Base-by-base conservation (phyloP, 2,888 invertebrate species). In the Holacanthella duospinosa region DNA sequence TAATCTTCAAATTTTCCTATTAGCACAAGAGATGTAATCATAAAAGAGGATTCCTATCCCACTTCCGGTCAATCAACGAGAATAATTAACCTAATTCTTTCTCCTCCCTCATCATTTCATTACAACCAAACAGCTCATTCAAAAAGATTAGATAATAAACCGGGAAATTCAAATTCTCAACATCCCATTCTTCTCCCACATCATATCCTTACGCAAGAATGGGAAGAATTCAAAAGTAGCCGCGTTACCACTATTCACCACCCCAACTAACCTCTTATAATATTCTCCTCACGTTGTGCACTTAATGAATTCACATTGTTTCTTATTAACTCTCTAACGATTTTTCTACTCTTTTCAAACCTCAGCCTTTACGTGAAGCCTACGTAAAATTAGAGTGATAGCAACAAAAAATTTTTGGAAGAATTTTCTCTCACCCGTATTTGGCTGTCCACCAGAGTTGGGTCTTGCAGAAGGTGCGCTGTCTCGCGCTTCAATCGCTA, bases 401-500 rank as follows among this genome's bases (percentile, higher is more conserved):
- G n/a, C n/a, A n/a, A n/a, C n/a, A n/a, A n/a, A n/a, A n/a, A n/a
- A n/a, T n/a, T n/a, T n/a, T n/a, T n/a, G n/a, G n/a, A n/a, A n/a
- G n/a, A n/a, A n/a, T n/a, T n/a, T n/a, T n/a, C 6, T n/a, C 84
- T 79, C 77, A 93, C 95, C 95, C 83, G 93, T 93, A 83, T 96
- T 96, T 55, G 94, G 93, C 76, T 90, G 88, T 78, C 89, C 89
- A 77, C 89, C 88, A 76, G 90, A 89, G 78, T 94, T 93, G 54
- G 94, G 94, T 69, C 94, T 83, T 61, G 93, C 94, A 19, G 96
- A 96, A n/a, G 93, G 89, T 63, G 92, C 92, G 60, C 95, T 94
- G 77, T 99, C 99, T 64, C 93, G 82, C 0, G 96, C 97, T 78
- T 93, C 93, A 74, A 99, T 95, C 77, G 95, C 94, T 76, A 99